phyloP scores from a whole-genome alignment of 2,888 invertebrate genomes.

The Lepas anatifera region DNA sequence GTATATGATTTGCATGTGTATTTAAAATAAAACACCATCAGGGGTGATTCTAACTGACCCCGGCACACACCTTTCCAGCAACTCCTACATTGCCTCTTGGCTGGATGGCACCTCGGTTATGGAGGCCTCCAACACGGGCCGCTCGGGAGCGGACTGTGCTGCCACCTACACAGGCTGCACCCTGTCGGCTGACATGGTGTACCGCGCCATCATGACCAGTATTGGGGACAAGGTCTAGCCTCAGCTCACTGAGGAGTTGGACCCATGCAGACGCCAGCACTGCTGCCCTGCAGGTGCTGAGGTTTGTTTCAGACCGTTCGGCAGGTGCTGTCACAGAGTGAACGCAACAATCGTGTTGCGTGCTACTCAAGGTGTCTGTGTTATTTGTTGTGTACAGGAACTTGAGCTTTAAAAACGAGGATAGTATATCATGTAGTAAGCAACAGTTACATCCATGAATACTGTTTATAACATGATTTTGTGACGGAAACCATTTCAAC shows the following conservation, averaged over 20 bases:
- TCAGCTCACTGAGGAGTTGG: neutral
- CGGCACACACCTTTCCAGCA: too few species aligned
- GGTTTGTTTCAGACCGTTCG: neutral
- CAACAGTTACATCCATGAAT: too few species aligned
- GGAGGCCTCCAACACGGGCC: neutral
- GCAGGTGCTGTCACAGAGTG: neutral
- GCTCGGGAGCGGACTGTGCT: neutral
- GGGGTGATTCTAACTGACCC: too few species aligned
- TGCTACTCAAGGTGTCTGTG: neutral
- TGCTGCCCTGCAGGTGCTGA: neutral
- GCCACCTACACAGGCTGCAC: neutral
- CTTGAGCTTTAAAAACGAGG: too few species aligned
- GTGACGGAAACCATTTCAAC: too few species aligned
- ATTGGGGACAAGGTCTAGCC: neutral
- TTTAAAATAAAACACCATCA: too few species aligned
- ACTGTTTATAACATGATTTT: too few species aligned
- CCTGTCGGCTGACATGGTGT: neutral
- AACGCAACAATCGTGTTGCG: neutral
- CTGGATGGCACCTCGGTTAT: neutral
- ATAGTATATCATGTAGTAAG: too few species aligned
- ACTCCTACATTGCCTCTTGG: neutral
- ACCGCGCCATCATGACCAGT: neutral
- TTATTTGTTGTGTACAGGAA: too few species aligned
- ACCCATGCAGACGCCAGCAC: neutral
- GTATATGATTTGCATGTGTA: too few species aligned